These are phyloP conservation scores for Fragum whitleyi DNA, from an alignment of 2,888 invertebrate species.

Conservation along the genomic window DNA sequence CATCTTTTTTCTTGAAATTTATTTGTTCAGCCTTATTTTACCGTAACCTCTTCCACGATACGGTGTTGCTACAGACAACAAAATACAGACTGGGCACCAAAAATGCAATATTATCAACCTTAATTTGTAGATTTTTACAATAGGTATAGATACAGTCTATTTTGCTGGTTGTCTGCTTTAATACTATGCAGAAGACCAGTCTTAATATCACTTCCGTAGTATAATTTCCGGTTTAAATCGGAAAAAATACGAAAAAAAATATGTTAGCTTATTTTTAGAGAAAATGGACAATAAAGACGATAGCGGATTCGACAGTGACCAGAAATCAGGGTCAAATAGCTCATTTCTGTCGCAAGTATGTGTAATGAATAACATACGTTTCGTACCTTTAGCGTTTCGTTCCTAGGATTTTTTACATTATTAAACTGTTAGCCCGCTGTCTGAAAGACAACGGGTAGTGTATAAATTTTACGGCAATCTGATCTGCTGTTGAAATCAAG, in stretches of 20 bases:
- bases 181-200: not conserved
- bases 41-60: constrained; percentile 30
- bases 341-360: constrained; percentile 49
- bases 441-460: too few relatives aligned
- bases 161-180: not conserved
- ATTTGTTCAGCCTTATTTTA: not conserved
- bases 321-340: constrained; percentile 69
- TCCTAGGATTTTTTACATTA: too few relatives aligned
- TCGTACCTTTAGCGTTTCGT: not conserved
- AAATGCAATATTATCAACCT: not conserved
- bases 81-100: constrained; percentile 27
- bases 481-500: too few relatives aligned
- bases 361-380: too few relatives aligned
- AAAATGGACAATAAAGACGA: constrained; percentile 81
- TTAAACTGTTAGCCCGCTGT: too few relatives aligned
- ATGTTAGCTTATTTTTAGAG: not conserved
- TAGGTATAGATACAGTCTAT: not conserved
- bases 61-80: constrained; percentile 67
- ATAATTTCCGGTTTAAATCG: not conserved
- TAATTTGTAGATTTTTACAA: not conserved
- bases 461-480: too few relatives aligned
- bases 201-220: not conserved
- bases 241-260: not conserved
- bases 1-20: constrained; percentile 64
- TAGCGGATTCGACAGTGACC: constrained; percentile 83